Percentiles rank a stretch among this genome's conserved stretches.
Evolutionary conservation across 1,140 invertebrate species (phyloP).

Genomic region (Drosophila setifemur): DNA sequence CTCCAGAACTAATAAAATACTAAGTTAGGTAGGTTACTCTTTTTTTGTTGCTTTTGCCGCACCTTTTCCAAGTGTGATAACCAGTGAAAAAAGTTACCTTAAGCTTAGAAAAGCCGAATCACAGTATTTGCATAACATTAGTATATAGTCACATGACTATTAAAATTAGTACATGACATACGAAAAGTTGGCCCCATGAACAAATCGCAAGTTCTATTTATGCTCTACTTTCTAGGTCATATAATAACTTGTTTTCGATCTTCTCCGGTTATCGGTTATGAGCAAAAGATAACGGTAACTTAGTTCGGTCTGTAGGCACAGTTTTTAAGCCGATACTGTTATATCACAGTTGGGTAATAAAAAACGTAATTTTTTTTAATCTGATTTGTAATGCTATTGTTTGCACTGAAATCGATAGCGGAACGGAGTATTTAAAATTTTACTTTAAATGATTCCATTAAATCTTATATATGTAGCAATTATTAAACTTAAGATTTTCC

Average conservation of each 20-base stretch:
- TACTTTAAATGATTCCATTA: too few species aligned
- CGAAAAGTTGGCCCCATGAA: background rate
- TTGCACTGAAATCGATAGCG: too few species aligned
- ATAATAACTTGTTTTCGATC: conserved; percentile 32
- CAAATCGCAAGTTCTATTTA: background rate
- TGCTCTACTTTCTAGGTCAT: conserved; percentile 19
- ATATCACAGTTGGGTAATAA: conserved; percentile 21
- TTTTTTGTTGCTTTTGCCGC: conserved; percentile 2
- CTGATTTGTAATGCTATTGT: too few species aligned
- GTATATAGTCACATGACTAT: conserved; percentile 22
- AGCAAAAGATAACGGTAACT: conserved; percentile 20
- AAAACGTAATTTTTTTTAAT: background rate
- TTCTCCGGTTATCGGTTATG: conserved; percentile 12
- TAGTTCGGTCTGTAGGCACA: background rate
- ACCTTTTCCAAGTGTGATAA: background rate
- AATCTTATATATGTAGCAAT: too few species aligned
- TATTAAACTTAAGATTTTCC: too few species aligned
- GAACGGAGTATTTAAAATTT: too few species aligned
- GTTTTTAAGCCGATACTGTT: too few species aligned
- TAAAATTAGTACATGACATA: background rate
- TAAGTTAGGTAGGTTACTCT: conserved; percentile 4
- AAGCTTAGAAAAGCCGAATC: background rate
- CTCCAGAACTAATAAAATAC: background rate
- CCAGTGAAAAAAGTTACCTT: conserved; percentile 19
- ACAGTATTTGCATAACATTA: conserved; percentile 25